Conservation (phyloP, 2,797 vertebrate species). For the Crocidura indochinensis region DNA sequence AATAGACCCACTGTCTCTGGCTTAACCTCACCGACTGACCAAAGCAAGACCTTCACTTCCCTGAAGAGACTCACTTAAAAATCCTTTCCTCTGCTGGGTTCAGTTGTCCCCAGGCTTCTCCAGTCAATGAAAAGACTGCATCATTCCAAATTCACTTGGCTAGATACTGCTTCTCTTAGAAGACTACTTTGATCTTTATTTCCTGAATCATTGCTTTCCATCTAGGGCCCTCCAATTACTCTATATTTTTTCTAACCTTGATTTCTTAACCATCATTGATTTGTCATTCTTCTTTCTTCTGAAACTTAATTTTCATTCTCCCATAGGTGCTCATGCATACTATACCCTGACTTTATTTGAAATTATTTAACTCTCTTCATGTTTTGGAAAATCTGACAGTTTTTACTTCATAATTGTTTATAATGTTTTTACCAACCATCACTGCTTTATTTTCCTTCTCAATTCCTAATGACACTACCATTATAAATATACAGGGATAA, state of each 20-base stretch:
- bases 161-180: constrained; percentile 25
- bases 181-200: neutral
- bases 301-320: neutral
- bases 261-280: neutral
- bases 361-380: too few relatives aligned
- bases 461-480: neutral
- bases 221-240: neutral
- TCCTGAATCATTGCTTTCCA: constrained; percentile 24
- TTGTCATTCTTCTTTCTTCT: neutral
- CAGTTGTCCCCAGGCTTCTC: constrained; percentile 22
- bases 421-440: constrained; percentile 16
- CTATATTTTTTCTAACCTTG: neutral
- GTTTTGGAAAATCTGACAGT: constrained; percentile 38
- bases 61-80: constrained; percentile 39
- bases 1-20: neutral
- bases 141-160: constrained; percentile 11
- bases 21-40: neutral
- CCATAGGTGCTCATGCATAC: neutral
- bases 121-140: constrained; percentile 47
- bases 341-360: too few relatives aligned
- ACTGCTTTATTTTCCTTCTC: constrained; percentile 45
- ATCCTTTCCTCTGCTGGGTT: constrained; percentile 30
- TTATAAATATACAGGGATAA: neutral
- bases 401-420: constrained; percentile 29
- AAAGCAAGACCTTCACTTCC: constrained; percentile 46